Evolutionary conservation across 2,113 vertebrate genomes (phyloP).

Genomic region (Fukomys damarensis): DNA sequence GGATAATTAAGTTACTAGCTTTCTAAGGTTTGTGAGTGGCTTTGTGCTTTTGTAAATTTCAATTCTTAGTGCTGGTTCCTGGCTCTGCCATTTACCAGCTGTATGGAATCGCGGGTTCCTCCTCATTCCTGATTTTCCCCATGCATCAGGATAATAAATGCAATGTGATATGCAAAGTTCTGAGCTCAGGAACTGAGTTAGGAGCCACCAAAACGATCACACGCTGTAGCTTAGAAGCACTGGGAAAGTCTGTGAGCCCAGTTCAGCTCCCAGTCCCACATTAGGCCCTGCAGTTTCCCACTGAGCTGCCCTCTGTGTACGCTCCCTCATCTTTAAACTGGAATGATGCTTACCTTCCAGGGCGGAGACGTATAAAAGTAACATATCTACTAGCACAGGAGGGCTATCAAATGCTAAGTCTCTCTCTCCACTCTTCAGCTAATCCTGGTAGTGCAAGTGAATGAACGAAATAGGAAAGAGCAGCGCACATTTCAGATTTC

Average conservation of each 20-base stretch:
- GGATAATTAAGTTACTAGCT: neutral
- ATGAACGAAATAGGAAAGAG: neutral
- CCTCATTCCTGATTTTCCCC: neutral
- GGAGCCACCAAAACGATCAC: neutral
- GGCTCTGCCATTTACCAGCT: neutral
- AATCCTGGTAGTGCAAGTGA: neutral
- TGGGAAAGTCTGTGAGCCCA: neutral
- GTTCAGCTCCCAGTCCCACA: neutral
- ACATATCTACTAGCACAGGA: neutral
- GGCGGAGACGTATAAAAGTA: neutral
- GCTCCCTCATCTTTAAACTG: neutral
- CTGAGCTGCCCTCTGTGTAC: rapidly evolving
- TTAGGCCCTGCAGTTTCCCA: neutral
- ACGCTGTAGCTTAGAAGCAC: rapidly evolving
- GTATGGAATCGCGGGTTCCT: neutral
- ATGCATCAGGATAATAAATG: neutral
- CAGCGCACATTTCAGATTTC: neutral
- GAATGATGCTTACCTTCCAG: neutral
- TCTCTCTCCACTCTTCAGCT: neutral
- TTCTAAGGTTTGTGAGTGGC: neutral
- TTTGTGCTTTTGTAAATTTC: neutral
- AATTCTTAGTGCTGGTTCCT: neutral
- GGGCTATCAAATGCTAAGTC: neutral
- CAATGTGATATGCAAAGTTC: neutral
- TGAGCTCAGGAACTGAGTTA: neutral